phyloP scores from a whole-genome alignment of 2,113 vertebrate genomes.

The Oophaga pumilio region DNA sequence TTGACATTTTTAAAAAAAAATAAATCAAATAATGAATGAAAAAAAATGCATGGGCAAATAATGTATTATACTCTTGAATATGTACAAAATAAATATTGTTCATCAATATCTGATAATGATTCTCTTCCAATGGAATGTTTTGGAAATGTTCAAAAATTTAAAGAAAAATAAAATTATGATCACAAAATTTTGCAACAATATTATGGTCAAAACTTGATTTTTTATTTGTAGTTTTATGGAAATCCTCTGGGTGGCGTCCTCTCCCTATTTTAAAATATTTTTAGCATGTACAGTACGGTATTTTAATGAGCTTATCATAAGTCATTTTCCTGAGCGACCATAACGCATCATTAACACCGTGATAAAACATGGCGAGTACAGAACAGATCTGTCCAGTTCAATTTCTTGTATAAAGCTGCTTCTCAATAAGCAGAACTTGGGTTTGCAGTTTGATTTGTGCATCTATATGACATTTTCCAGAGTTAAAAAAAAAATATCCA shows the following conservation, averaged over 20 bases:
- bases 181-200: neutral
- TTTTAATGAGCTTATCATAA: conserved; percentile 10
- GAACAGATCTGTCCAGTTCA: neutral
- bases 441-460: neutral
- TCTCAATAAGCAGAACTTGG: neutral
- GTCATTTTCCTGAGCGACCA: neutral
- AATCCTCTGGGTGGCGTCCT: conserved; percentile 40
- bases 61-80: no score
- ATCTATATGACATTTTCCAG: neutral
- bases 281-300: neutral
- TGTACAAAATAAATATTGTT: no score
- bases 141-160: neutral
- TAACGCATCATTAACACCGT: neutral
- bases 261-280: neutral
- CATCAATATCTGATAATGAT: neutral
- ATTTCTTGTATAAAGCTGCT: neutral
- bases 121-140: neutral
- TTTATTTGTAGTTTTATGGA: neutral
- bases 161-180: neutral
- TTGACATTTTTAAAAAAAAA: no score
- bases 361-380: conserved; percentile 7
- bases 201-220: neutral
- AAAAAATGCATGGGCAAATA: no score
- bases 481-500: neutral
- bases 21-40: no score